Evolutionary conservation across 1,140 invertebrate species (phyloP).

Genomic region (Colletes latitarsis): DNA sequence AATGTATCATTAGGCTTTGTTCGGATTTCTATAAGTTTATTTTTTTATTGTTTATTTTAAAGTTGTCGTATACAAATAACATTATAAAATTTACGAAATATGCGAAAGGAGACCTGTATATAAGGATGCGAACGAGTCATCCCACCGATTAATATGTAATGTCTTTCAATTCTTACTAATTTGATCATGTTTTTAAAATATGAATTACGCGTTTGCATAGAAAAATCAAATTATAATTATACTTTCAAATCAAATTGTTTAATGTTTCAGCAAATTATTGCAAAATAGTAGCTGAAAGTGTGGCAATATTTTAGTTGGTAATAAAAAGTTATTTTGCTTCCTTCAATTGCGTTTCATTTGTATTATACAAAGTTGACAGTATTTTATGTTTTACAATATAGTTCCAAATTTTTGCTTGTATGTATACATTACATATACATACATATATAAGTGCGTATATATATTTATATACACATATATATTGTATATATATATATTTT

Average conservation of each 20-base stretch:
- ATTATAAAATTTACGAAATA: constrained; percentile 31
- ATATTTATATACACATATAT: constrained; percentile 31
- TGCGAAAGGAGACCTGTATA: constrained; percentile 37
- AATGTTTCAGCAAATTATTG: constrained; percentile 19
- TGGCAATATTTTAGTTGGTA: constrained; percentile 69
- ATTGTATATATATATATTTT: constrained; percentile 56
- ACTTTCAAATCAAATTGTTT: neutral
- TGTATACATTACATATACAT: constrained; percentile 6
- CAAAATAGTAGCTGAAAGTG: constrained; percentile 26
- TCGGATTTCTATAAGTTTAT: constrained; percentile 33
- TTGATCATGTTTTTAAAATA: constrained; percentile 17
- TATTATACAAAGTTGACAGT: constrained; percentile 68
- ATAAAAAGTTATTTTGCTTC: constrained; percentile 47
- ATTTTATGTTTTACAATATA: constrained; percentile 72
- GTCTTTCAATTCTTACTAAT: constrained; percentile 28
- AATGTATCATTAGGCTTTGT: constrained; percentile 8
- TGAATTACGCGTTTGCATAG: neutral
- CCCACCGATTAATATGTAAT: constrained; percentile 52
- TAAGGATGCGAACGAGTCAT: constrained; percentile 45
- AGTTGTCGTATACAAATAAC: neutral
- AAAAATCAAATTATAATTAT: neutral
- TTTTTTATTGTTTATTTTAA: constrained; percentile 34
- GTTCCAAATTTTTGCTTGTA: constrained; percentile 58
- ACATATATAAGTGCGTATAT: constrained; percentile 28
- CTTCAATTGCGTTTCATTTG: constrained; percentile 51